Base-by-base conservation (phyloP, 2,113 vertebrate species). In the Argyrosomus japonicus region DNA sequence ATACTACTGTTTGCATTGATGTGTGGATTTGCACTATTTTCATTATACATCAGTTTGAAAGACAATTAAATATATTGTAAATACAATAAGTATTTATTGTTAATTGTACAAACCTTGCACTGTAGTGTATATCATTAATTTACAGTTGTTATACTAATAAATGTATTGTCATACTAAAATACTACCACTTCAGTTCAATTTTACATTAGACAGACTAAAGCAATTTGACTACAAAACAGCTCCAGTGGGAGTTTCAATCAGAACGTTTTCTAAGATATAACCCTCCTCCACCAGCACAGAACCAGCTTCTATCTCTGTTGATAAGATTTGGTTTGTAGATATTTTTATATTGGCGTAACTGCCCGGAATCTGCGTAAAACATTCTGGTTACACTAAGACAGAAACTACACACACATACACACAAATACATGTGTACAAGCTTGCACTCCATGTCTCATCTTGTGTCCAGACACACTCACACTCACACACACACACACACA, bases 241-340 rank as follows among this genome's bases (percentile, higher is more conserved):
- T 75, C 45, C 45, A 70, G 47, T 23, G 68, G 63, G 45, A 71
- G 48, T 70, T 62, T 60, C 54, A 76, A 27, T 36, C 48, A 23
- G 67, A 75, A 67, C 27, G 25, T 61, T 83, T 72, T 76, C 19
- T 58, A 60, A 85, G 79, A 88, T 25, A 84, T 40, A 78, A 43
- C 72, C 48, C 58, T 71, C 56, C 36, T 68, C 69, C 57, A 63
- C 74, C 73, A 75, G 63, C 82, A 84, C 48, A 83, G 64, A 85
- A 80, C 71, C 14, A 65, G 60, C 62, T 75, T 83, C 68, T 77
- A 77, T 87, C 58, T 85, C 53, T 27, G 63, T 23, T 68, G 89
- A 92, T 87, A 76, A 90, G 82, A 92, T 91, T 77, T 70, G 63
- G 65, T 70, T 81, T 86, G 71, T 76, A 88, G 79, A 92, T 91